Base-by-base conservation (phyloP, 1,140 invertebrate genomes). In the Drosophila baimaii region DNA sequence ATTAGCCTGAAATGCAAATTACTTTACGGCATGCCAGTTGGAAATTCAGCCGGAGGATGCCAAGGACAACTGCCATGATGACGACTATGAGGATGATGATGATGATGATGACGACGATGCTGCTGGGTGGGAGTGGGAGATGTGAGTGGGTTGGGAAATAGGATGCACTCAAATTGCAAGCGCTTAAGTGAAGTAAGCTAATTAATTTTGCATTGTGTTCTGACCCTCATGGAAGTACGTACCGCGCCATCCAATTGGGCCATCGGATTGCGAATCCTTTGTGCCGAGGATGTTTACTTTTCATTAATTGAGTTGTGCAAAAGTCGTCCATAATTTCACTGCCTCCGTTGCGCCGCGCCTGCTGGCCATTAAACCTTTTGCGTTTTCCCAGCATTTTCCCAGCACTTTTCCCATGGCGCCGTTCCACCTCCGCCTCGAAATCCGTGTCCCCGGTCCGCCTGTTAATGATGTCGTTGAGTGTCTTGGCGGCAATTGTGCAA, bases 111-210 rank as follows among this genome's bases (percentile, higher is more conserved):
- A 7, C 17, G 15, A n/a, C n/a, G n/a, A n/a, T n/a, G n/a, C n/a
- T n/a, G n/a, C n/a, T n/a, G n/a, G 9, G 13, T 43, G 17, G 9
- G 13, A n/a, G 19, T 33, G 49, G 51, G 19, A 33, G 12, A 13
- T 46, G 21, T 2, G 1, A 44, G 19, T 44, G 9, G 41, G 19
- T 33, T 49, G 41, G 17, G 31, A 46, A 71, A 71, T 71, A 71
- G 68, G 82, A 81, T 86, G 79, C 83, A 89, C 70, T 84, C 85
- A 79, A 89, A 90, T 89, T 89, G 84, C 84, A 62, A 78, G 69
- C 81, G 84, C 88, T 89, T 89, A 89, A 89, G 74, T 74, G 84
- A 89, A 89, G 84, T 89, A 84, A 89, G 84, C 84, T 89, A 89
- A 89, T 89, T 89, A 89, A 89, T 89, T 89, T 89, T 89, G 85